These are phyloP conservation scores for Hypocryptadius cinnamomeus DNA, from an alignment of 2,113 vertebrate species.

Conservation along the genomic window DNA sequence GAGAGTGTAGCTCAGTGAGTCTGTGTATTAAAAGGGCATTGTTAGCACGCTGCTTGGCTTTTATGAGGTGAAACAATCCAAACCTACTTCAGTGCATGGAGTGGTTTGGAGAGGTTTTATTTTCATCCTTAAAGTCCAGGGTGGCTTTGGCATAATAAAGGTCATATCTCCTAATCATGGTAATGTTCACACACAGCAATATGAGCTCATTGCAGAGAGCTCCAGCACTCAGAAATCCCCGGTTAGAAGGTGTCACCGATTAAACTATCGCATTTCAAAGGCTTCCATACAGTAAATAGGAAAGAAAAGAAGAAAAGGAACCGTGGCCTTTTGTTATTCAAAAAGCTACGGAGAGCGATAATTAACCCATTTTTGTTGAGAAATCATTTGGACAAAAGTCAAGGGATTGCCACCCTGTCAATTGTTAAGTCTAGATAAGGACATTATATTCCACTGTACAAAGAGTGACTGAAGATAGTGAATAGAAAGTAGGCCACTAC, in stretches of 20 bases:
- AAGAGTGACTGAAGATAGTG: constrained; percentile 71
- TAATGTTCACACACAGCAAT: constrained; percentile 76
- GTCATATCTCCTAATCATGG: constrained; percentile 74
- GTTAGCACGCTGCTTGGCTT: constrained; percentile 60
- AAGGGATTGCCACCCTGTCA: constrained; percentile 81
- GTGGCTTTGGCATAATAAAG: constrained; percentile 75
- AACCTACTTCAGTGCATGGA: constrained; percentile 63
- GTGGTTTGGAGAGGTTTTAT: constrained; percentile 64
- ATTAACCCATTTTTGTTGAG: constrained; percentile 91
- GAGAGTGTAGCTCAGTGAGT: constrained; percentile 5
- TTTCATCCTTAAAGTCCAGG: constrained; percentile 75
- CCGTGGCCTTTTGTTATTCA: constrained; percentile 89
- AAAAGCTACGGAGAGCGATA: constrained; percentile 87
- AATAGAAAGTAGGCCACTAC: constrained; percentile 78
- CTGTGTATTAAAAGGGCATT: constrained; percentile 51
- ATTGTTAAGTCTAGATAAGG: constrained; percentile 80
- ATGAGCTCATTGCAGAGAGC: constrained; percentile 73
- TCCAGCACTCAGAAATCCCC: constrained; percentile 72
- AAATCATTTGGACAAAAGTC: constrained; percentile 82
- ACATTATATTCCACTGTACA: constrained; percentile 75
- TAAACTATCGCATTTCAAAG: constrained; percentile 83
- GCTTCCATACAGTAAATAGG: constrained; percentile 80
- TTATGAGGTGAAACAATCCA: constrained; percentile 73
- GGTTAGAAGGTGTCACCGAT: constrained; percentile 77
- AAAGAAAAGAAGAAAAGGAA: constrained; percentile 87